These are phyloP conservation scores for Steinernema feltiae DNA, from an alignment of 1,140 invertebrate species.

Conservation along the genomic window DNA sequence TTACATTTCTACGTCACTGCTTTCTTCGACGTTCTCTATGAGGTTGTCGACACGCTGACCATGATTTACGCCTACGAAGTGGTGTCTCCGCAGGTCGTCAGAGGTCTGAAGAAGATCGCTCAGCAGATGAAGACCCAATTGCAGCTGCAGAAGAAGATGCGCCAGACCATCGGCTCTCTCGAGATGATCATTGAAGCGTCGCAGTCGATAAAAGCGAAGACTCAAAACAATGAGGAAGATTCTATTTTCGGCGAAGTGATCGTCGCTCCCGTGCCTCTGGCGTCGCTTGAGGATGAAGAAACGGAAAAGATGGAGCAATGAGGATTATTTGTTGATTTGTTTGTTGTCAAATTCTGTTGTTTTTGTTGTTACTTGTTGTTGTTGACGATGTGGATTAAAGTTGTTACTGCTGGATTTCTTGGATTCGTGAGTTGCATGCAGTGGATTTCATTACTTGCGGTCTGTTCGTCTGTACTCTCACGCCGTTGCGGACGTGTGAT, in stretches of 20 bases:
- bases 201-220: neutral
- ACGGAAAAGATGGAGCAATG: neutral
- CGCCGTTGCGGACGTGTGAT: too few relatives aligned
- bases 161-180: slow-evolving; percentile 19
- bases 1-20: neutral
- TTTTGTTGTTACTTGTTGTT: neutral
- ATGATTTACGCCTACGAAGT: slow-evolving; percentile 15
- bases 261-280: neutral
- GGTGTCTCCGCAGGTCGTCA: neutral
- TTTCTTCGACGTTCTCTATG: neutral
- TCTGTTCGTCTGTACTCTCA: neutral
- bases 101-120: neutral
- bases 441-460: neutral
- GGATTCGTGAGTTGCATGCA: neutral
- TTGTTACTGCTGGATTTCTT: neutral
- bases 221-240: neutral
- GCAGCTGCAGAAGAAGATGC: slow-evolving; percentile 23
- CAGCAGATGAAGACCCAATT: neutral
- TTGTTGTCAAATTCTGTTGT: slow-evolving; percentile 7
- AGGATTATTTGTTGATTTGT: neutral
- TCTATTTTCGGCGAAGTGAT: slow-evolving; percentile 21
- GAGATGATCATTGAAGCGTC: slow-evolving; percentile 24
- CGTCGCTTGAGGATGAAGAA: neutral
- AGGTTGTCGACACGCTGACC: neutral
- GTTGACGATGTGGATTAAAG: neutral